Conservation (phyloP, 2,113 vertebrate species). For the Balaeniceps rex region DNA sequence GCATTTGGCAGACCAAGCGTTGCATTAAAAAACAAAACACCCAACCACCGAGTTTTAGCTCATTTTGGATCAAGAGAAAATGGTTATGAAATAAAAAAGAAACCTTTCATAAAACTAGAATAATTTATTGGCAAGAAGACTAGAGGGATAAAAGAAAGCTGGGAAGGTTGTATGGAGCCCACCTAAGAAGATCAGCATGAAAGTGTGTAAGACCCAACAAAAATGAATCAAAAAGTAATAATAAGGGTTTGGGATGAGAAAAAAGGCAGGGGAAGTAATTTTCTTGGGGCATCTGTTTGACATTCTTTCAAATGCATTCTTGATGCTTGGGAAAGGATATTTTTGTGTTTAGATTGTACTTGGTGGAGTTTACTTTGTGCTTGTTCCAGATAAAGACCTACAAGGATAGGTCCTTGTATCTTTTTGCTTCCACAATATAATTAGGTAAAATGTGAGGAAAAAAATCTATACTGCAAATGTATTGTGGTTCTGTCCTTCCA, state of each 20-base stretch:
- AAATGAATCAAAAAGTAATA: slow-evolving; percentile 46
- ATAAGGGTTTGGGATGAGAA: slow-evolving; percentile 15
- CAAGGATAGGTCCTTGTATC: neutral
- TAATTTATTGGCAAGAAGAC: neutral
- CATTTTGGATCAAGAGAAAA: neutral
- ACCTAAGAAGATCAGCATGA: slow-evolving; percentile 41
- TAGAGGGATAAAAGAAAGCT: neutral
- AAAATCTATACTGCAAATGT: neutral
- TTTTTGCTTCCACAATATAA: neutral
- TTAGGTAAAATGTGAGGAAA: neutral
- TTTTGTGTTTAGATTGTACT: neutral
- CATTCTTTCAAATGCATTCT: slow-evolving; percentile 12
- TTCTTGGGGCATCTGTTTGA: slow-evolving; percentile 7
- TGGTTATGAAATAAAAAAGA: slow-evolving; percentile 12
- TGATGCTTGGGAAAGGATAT: neutral
- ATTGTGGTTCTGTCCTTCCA: neutral
- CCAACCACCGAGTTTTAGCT: neutral
- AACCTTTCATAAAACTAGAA: slow-evolving; percentile 27
- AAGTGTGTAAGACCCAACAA: neutral
- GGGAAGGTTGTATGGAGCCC: slow-evolving; percentile 21
- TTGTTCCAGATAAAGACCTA: neutral
- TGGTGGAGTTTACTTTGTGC: neutral
- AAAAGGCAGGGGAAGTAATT: neutral
- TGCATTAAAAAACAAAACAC: neutral
- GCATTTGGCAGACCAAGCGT: slow-evolving; percentile 20